Percentiles rank a stretch among this genome's conserved stretches.
Conservation (phyloP, 2,797 vertebrate genomes). For the Gephyroberyx darwinii region DNA sequence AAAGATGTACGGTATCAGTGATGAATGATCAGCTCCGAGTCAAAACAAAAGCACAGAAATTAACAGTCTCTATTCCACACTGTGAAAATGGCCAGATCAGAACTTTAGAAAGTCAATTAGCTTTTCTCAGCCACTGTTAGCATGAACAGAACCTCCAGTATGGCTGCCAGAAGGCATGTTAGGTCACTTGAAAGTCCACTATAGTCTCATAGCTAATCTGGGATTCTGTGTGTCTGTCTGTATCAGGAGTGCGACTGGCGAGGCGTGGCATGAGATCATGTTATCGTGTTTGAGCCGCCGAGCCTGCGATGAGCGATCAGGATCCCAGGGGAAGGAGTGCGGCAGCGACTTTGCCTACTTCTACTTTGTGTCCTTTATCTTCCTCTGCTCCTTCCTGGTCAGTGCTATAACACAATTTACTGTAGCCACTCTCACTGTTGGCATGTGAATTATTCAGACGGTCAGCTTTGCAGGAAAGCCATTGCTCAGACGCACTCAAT, state of each 20-base stretch:
- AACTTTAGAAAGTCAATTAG: no score
- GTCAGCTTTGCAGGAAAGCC: no score
- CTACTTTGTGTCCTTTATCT: constrained; percentile 98
- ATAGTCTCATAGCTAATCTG: constrained; percentile 1
- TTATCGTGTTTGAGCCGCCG: constrained; percentile 89
- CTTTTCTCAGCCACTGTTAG: no score
- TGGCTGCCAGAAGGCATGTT: no score
- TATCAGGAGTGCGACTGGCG: constrained; percentile 94
- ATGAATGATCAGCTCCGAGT: no score
- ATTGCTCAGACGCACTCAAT: no score
- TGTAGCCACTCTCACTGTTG: not conserved
- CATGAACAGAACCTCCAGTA: no score
- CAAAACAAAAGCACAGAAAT: no score
- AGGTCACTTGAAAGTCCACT: not conserved
- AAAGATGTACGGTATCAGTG: no score
- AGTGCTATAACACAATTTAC: constrained; percentile 64
- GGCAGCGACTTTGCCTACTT: constrained; percentile 98
- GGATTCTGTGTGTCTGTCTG: constrained; percentile 1
- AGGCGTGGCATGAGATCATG: constrained; percentile 99
- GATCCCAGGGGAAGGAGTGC: constrained; percentile 85
- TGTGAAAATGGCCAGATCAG: no score
- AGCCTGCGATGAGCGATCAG: constrained; percentile 84
- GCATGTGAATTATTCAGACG: not conserved
- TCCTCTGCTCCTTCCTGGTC: constrained; percentile 97
- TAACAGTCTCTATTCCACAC: no score